Conservation (phyloP, 2,888 invertebrate species). For the Ypsolopha sequella region DNA sequence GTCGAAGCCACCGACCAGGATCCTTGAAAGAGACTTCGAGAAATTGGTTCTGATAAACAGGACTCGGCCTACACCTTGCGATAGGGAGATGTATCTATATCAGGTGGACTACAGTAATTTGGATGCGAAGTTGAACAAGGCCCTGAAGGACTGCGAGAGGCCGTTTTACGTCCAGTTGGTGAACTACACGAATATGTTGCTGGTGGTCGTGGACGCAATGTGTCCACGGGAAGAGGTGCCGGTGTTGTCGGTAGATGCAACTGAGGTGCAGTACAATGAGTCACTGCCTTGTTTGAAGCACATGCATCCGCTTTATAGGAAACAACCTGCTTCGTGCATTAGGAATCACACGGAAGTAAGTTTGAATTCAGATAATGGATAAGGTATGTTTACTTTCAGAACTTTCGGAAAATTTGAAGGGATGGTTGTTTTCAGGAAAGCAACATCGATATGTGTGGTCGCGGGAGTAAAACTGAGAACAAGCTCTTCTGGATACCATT, state of each 20-base stretch:
- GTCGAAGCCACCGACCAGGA: slow-evolving; percentile 52
- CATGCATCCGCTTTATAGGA: slow-evolving; percentile 72
- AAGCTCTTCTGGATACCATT: slow-evolving; percentile 22
- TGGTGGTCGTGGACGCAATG: slow-evolving; percentile 79
- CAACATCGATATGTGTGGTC: slow-evolving; percentile 76
- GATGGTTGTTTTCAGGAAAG: slow-evolving; percentile 66
- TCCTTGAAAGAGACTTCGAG: slow-evolving; percentile 71
- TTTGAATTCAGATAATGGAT: not conserved
- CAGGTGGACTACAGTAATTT: slow-evolving; percentile 58
- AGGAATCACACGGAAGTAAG: slow-evolving; percentile 81
- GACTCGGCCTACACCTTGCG: slow-evolving; percentile 88
- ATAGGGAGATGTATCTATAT: slow-evolving; percentile 76
- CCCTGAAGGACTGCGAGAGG: slow-evolving; percentile 50
- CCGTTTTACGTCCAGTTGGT: slow-evolving; percentile 82
- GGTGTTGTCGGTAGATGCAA: slow-evolving; percentile 47
- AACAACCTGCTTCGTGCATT: slow-evolving; percentile 81
- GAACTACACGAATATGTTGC: slow-evolving; percentile 81
- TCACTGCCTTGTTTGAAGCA: slow-evolving; percentile 72
- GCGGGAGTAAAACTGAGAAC: slow-evolving; percentile 36
- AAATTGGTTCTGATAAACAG: slow-evolving; percentile 77
- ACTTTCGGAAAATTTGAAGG: not conserved
- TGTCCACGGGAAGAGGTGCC: slow-evolving; percentile 67
- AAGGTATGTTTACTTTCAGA: not conserved
- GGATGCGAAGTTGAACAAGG: slow-evolving; percentile 62
- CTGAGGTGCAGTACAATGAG: slow-evolving; percentile 68